Evolutionary conservation across 1,140 invertebrate species (phyloP), one percentile per base, ranked within the genome.

Genomic region (Cydia fagiglandana): DNA sequence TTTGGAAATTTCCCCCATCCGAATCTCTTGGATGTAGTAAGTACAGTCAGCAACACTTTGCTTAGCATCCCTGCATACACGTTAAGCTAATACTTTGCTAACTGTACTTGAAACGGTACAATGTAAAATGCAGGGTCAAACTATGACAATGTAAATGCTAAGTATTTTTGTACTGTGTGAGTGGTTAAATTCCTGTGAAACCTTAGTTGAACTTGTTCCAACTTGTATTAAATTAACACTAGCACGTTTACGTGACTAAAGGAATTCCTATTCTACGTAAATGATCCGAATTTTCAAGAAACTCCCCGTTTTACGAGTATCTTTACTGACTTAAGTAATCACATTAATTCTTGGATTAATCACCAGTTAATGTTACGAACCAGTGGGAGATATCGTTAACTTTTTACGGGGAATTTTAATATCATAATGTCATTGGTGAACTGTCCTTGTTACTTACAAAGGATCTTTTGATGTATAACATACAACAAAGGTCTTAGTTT

Each of bases 311-410:
- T 70, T 38, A 61, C 56, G 17, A 61, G n/a, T n/a, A 17, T 70
- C 66, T 70, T 41, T 70, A 17, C 66, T 10, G 66, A 70, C 66
- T 38, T 45, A 70, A 70, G 9, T 38, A 70, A 70, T 70, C 34
- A 20, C 30, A 41, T 70, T 70, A 66, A 70, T 70, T 41, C 66
- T 70, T 61, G 56, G 56, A 61, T 61, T 20, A 15, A 30, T 70
- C 34, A 38, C n/a, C 30, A 41, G 66, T 70, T 70, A 41, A 70
- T 9, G 66, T n/a, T 38, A 12, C 34, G 30, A 70, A 20, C 56
- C 56, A 61, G 15, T 20, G 17, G 6, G 56, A 24, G 5, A 24
- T 61, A n/a, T 61, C 17, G 17, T 20, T 61, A 61, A 20, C 56
- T 61, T 24, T 61, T 61, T 12, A 53, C 50, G n/a, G 15, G 2